Percentiles rank a stretch among this genome's conserved stretches.
phyloP scores from a whole-genome alignment of 2,888 invertebrate species.

The Allacma fusca region DNA sequence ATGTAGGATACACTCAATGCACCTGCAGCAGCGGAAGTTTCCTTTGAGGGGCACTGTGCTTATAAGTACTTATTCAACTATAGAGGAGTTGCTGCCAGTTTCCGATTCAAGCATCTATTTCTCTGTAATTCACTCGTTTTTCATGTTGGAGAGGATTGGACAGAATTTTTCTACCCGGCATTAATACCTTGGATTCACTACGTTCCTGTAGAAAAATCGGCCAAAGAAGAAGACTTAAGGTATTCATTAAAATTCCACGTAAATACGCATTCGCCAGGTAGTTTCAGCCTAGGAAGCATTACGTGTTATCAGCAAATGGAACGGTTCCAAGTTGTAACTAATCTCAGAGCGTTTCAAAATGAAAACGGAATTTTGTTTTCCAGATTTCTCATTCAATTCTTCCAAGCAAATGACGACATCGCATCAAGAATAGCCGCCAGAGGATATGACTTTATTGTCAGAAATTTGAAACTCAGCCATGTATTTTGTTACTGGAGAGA shows the following conservation, averaged over 20 bases:
- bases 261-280: neutral
- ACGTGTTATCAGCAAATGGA: no score
- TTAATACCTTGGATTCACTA: constrained; percentile 96
- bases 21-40: constrained; percentile 84
- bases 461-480: constrained; percentile 82
- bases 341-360: no score
- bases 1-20: constrained; percentile 89
- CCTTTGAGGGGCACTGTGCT: constrained; percentile 87
- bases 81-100: constrained; percentile 96
- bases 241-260: constrained; percentile 1
- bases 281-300: constrained; percentile 52
- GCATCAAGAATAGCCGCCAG: constrained; percentile 80
- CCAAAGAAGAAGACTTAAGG: constrained; percentile 73
- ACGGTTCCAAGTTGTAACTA: no score
- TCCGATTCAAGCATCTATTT: constrained; percentile 94
- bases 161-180: constrained; percentile 91
- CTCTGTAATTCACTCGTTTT: constrained; percentile 91
- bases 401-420: constrained; percentile 76
- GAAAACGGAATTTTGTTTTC: no score
- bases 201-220: constrained; percentile 79
- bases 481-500: constrained; percentile 87
- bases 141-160: constrained; percentile 93
- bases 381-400: constrained; percentile 74
- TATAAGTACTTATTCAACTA: constrained; percentile 96
- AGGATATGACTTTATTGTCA: constrained; percentile 84